Evolutionary conservation across 2,797 vertebrate species (phyloP).

Genomic region (Gymnodraco acuticeps): DNA sequence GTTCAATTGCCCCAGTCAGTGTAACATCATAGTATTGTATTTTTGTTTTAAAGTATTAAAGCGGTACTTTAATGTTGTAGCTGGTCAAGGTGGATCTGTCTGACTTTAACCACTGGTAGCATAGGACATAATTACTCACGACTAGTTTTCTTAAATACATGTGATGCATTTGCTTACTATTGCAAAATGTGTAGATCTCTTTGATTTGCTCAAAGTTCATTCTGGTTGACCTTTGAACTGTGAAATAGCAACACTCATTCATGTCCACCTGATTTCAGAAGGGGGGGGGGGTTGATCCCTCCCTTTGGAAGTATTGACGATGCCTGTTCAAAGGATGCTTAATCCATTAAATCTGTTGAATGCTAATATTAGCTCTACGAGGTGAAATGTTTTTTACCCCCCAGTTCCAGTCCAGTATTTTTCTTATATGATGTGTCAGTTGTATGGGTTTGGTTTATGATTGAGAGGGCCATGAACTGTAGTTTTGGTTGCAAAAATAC

Average conservation of each 20-base stretch:
- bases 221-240: slow-evolving; percentile 4
- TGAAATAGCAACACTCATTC: background rate
- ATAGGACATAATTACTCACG: too few species aligned
- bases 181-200: background rate
- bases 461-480: background rate
- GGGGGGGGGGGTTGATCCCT: too few species aligned
- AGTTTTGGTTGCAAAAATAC: background rate
- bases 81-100: too few species aligned
- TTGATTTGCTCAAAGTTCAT: background rate
- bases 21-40: background rate
- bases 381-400: background rate
- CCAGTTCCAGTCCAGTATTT: background rate
- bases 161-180: background rate
- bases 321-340: background rate
- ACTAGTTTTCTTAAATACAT: too few species aligned
- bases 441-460: background rate
- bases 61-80: background rate
- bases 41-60: background rate
- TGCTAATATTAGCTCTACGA: too few species aligned
- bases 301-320: background rate
- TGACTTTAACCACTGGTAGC: too few species aligned
- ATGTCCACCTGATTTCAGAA: background rate
- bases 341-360: too few species aligned
- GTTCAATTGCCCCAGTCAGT: background rate
- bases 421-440: background rate